These are phyloP conservation scores for Fopius arisanus DNA, from an alignment of 1,140 invertebrate species.

Conservation along the genomic window DNA sequence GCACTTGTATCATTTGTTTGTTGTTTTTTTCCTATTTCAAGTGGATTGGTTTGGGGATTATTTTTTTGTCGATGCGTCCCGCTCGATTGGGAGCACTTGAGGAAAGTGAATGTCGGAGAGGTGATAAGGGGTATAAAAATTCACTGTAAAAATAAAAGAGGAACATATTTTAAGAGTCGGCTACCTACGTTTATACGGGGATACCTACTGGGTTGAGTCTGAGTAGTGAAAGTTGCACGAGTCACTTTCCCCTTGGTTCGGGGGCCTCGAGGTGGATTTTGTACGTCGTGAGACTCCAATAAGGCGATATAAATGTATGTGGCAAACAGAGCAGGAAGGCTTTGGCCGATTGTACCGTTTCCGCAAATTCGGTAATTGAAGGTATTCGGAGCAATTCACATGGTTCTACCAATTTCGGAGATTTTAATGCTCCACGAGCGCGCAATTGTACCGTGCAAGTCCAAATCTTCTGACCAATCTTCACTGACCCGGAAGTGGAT, in stretches of 20 bases:
- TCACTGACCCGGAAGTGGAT: background rate
- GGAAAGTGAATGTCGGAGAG: background rate
- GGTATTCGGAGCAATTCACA: background rate
- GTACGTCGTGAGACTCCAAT: conserved; percentile 7
- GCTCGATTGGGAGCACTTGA: too few relatives aligned
- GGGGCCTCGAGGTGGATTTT: background rate
- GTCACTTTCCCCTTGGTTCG: conserved; percentile 56
- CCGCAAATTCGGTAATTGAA: conserved; percentile 3
- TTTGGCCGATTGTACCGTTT: background rate
- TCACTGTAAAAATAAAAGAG: background rate
- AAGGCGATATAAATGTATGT: background rate
- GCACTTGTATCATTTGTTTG: background rate
- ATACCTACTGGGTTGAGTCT: conserved; percentile 16
- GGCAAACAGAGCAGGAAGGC: conserved; percentile 8
- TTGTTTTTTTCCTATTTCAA: too few relatives aligned
- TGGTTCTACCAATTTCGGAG: background rate
- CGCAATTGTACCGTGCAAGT: too few relatives aligned
- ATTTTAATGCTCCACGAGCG: too few relatives aligned
- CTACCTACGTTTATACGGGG: background rate
- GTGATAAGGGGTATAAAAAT: background rate
- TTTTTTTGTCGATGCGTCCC: too few relatives aligned
- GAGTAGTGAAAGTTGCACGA: conserved; percentile 60
- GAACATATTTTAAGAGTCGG: background rate
- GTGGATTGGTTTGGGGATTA: too few relatives aligned
- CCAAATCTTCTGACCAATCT: too few relatives aligned